Evolutionary conservation across 1,140 invertebrate species (phyloP).

Genomic region (Babylonia areolata): DNA sequence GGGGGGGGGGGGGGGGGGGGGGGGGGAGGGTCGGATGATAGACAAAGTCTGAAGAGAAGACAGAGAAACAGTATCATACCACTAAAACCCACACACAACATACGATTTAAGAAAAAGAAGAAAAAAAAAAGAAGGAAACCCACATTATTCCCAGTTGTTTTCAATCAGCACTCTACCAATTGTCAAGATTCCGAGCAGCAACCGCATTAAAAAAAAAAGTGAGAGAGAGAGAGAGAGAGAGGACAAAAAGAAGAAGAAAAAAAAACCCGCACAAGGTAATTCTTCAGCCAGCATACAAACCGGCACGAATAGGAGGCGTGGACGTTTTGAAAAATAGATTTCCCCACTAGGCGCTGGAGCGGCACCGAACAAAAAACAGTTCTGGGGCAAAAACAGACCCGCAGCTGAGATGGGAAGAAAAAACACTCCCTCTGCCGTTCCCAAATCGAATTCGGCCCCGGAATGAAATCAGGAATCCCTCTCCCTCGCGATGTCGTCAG

Average conservation of each 20-base stretch:
- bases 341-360: not conserved
- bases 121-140: too few species aligned
- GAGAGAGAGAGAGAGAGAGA: not conserved
- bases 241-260: not conserved
- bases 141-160: too few species aligned
- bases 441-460: conserved; percentile 36
- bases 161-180: too few species aligned
- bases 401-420: conserved; percentile 36
- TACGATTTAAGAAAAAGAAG: too few species aligned
- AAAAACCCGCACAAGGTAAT: conserved; percentile 18
- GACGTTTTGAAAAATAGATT: conserved; percentile 36
- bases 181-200: too few species aligned
- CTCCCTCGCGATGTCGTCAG: conserved; percentile 34
- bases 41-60: too few species aligned
- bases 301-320: conserved; percentile 22
- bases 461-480: conserved; percentile 41
- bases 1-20: too few species aligned
- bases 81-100: too few species aligned
- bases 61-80: too few species aligned
- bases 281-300: not conserved
- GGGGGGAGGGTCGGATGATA: too few species aligned
- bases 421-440: conserved; percentile 32
- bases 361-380: conserved; percentile 37
- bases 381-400: conserved; percentile 29
- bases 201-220: not conserved